phyloP scores from a whole-genome alignment of 2,797 vertebrate genomes.

The Enoplosus armatus region DNA sequence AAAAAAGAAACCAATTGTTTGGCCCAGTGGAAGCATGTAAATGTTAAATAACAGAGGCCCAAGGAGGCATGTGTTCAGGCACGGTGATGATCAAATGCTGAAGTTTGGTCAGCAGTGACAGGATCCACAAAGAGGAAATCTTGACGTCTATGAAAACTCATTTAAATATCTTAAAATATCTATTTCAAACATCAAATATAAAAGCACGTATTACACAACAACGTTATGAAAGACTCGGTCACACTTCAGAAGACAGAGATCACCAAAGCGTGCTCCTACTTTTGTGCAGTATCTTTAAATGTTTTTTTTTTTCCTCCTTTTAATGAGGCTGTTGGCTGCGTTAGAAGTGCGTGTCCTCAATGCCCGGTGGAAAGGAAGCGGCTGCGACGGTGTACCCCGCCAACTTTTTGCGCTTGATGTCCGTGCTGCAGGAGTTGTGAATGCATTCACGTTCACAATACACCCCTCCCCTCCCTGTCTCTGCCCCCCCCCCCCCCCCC shows the following conservation, averaged over 20 bases:
- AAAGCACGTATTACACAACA: constrained; percentile 13
- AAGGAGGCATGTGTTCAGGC: constrained; percentile 21
- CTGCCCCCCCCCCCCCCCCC: too few species aligned
- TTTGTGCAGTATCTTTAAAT: constrained; percentile 22
- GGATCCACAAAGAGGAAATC: constrained; percentile 24
- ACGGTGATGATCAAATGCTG: constrained; percentile 19
- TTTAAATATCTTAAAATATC: constrained; percentile 24
- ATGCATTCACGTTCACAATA: too few species aligned
- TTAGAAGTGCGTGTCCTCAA: constrained; percentile 30
- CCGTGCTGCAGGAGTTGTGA: constrained; percentile 5
- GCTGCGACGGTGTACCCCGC: not conserved
- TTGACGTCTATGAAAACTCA: not conserved
- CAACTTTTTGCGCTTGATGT: constrained; percentile 11
- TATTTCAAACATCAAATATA: constrained; percentile 18
- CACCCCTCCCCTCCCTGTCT: not conserved
- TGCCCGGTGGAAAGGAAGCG: constrained; percentile 7
- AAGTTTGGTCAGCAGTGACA: constrained; percentile 8
- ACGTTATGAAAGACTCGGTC: constrained; percentile 17
- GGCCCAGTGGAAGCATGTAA: too few species aligned
- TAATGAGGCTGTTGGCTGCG: constrained; percentile 43
- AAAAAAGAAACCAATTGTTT: too few species aligned
- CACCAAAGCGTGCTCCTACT: constrained; percentile 26
- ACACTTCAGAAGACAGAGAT: constrained; percentile 37
- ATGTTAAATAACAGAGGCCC: not conserved
- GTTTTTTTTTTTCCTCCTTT: too few species aligned